Evolutionary conservation across 1,140 invertebrate genomes (phyloP).

Genomic region (Cotesia glomerata): DNA sequence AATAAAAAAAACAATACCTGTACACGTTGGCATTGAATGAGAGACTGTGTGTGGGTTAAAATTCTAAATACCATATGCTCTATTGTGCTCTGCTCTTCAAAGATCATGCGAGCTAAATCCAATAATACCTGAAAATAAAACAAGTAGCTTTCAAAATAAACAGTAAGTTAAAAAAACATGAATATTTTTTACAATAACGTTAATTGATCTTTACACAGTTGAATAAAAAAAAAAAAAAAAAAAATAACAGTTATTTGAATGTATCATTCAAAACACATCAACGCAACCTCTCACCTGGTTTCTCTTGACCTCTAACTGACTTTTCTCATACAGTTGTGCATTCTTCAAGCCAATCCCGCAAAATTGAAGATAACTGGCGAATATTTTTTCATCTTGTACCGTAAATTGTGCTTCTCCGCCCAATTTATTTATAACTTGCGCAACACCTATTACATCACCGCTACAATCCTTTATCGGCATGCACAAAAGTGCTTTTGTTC

Average conservation of each 20-base stretch:
- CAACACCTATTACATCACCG: conserved; percentile 94
- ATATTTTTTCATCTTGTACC: conserved; percentile 87
- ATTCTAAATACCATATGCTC: conserved; percentile 95
- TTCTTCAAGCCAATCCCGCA: conserved; percentile 94
- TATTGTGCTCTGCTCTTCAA: conserved; percentile 96
- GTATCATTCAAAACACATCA: neutral
- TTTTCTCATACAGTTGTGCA: conserved; percentile 92
- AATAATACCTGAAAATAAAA: conserved; percentile 74
- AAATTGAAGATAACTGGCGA: conserved; percentile 92
- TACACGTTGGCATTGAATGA: conserved; percentile 91
- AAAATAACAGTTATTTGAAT: neutral
- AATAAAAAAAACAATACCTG: conserved; percentile 69
- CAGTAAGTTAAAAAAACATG: neutral
- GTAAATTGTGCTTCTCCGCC: conserved; percentile 78
- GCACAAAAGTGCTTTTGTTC: conserved; percentile 88
- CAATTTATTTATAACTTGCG: conserved; percentile 95
- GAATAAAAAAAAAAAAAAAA: neutral
- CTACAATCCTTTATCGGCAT: conserved; percentile 95
- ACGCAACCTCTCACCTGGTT: conserved; percentile 75
- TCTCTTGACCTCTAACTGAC: conserved; percentile 90
- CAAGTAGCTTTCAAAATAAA: neutral
- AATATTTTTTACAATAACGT: neutral
- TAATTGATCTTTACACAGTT: neutral
- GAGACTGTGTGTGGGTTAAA: conserved; percentile 90
- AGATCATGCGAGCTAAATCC: conserved; percentile 93